Base-by-base conservation (phyloP, 2,888 invertebrate genomes). In the Lycophotia porphyrea region DNA sequence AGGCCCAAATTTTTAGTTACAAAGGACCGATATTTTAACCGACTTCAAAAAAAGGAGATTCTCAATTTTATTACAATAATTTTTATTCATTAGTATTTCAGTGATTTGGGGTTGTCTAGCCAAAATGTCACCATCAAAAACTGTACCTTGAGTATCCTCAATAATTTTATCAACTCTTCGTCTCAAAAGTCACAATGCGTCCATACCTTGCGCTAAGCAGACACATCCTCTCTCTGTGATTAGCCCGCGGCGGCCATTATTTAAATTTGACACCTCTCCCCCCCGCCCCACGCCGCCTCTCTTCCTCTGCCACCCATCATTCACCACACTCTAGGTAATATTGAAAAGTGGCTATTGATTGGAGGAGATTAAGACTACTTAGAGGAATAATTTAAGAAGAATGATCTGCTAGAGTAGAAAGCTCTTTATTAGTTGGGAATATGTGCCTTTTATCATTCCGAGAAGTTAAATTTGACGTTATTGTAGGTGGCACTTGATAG, bases 241-340 rank as follows among this genome's bases (percentile, higher is more conserved):
- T 90, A 90, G 90, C 86, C 84, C 73, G 78, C 60, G 81, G 61
- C 81, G 71, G 79, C 86, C 90, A 90, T 91, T 90, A 91, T 89
- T 89, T 86, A 90, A 90, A 90, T 90, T 80, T 75, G 81, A 70
- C 80, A 71, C 36, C 36, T 21, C 77, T n/a, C 27, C 21, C 55
- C 55, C 15, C 15, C 24, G 13, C 15, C 74, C 15, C 9, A 1
- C 34, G 13, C 36, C 24, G 0, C 27, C 78, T 80, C 9, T 27
- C 34, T n/a, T n/a, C n/a, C n/a, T 67, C 67, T 34, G 68, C 79
- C 84, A 67, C 66, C 71, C 61, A 61, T 52, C 60, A 9, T 72
- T 75, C 68, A 61, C 65, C n/a, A 15, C 24, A 18, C 42, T 71
- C 15, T 61, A 9, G 39, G 42, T 80, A 80, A 80, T 83, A 84